A percentile compares a stretch with the other conserved stretches of the same genome.
Evolutionary conservation across 2,797 vertebrate genomes (phyloP).

Genomic region (Sebastes steindachneri): DNA sequence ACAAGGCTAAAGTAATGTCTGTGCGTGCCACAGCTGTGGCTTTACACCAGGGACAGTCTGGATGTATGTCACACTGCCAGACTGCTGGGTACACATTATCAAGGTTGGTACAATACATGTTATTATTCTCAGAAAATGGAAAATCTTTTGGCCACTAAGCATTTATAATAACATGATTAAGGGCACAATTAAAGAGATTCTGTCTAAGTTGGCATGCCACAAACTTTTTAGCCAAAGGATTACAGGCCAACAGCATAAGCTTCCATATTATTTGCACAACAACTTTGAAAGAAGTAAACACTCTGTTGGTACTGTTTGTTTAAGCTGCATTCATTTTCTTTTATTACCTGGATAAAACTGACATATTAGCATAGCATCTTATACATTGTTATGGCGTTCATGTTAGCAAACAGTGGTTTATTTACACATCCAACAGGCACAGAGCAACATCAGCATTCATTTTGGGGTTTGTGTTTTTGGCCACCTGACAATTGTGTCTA

Average conservation of each 20-base stretch:
- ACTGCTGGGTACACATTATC: conserved; percentile 19
- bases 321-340: background rate
- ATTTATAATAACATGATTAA: background rate
- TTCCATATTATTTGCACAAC: background rate
- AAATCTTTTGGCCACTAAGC: background rate
- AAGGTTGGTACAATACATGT: conserved; percentile 10
- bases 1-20: conserved; percentile 39
- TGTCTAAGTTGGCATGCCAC: background rate
- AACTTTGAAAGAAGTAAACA: background rate
- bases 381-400: background rate
- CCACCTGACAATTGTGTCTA: background rate
- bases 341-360: background rate
- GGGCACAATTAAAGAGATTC: background rate
- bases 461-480: background rate
- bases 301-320: background rate
- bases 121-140: conserved; percentile 23
- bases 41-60: conserved; percentile 42
- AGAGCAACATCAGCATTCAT: background rate
- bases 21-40: conserved; percentile 58
- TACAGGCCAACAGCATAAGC: background rate
- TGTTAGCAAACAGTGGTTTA: background rate
- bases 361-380: background rate
- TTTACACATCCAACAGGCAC: background rate
- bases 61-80: conserved; percentile 29
- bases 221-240: background rate